Base-by-base conservation (phyloP, 92 coral and sea anemone species). In the Zoanthus sansibaricus region DNA sequence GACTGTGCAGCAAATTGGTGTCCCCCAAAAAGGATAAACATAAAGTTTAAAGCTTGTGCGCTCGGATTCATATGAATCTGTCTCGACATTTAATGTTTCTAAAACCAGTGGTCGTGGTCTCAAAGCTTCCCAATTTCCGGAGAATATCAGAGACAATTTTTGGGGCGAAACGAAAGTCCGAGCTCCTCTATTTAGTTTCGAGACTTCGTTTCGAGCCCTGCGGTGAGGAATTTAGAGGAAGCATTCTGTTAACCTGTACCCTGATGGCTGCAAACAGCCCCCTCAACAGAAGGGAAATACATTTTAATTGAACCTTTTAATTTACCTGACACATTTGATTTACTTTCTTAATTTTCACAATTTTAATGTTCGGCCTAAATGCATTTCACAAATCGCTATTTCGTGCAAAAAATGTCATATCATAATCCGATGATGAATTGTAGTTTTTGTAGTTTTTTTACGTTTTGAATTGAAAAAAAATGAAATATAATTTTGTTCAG, bases 191-290 rank as follows among this genome's bases (percentile, higher is more conserved):
- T 64, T 46, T 64, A 21, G 73, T 68, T 66, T 68, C 58, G 75
- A 80, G 47, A 11, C 13, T 15, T 16, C 11, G 45, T 25, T 32
- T n/a, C 20, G 21, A 78, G 46, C 47, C n/a, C 32, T 66, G 59
- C 66, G 85, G 66, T 56, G 75, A 64, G 85, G 85, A 80, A 80
- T 80, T 80, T 80, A 56, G 75, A 80, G 59, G 20, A 75, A 80
- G 20, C 85, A 80, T 47, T 80, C 75, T 55, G 16, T 68, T 42
- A 62, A 45, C 16, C 85, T 80, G 75, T 80, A 80, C 45, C 66
- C 66, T 66, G 66, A 21, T 48, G 44, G 10, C 14, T 45, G 59
- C 14, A 66, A 80, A 47, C 75, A 64, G 47, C 59, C 10, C 3
- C 25, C 42, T 9, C 55, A 0, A 33, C 75, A 66, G 25, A 61